Evolutionary conservation across 2,113 vertebrate species (phyloP).

Genomic region (Platysteira castanea): DNA sequence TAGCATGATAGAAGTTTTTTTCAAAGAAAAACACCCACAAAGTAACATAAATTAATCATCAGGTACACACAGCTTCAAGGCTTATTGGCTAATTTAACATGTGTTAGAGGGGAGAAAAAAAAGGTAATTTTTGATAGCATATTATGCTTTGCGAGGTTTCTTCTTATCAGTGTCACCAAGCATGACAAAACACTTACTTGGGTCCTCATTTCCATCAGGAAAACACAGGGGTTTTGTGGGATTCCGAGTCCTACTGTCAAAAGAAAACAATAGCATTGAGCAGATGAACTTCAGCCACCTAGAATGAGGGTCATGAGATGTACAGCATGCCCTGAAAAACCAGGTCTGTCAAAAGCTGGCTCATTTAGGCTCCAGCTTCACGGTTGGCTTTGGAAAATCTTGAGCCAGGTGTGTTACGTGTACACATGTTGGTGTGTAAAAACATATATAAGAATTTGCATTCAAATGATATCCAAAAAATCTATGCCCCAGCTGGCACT

Average conservation of each 20-base stretch:
- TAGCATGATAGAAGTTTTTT: slow-evolving; percentile 28
- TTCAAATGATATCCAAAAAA: background rate
- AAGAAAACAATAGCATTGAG: background rate
- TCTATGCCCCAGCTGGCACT: background rate
- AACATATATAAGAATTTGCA: background rate
- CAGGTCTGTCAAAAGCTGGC: background rate
- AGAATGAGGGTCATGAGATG: background rate
- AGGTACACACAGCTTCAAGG: slow-evolving; percentile 61
- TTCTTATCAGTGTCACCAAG: slow-evolving; percentile 41
- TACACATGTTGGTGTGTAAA: background rate
- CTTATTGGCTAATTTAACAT: slow-evolving; percentile 70
- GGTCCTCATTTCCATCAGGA: slow-evolving; percentile 10
- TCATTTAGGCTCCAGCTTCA: background rate
- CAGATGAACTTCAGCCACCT: background rate
- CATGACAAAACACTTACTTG: slow-evolving; percentile 44
- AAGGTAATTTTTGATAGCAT: slow-evolving; percentile 39
- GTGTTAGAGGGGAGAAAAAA: background rate
- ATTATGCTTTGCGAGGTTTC: background rate
- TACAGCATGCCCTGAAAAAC: background rate
- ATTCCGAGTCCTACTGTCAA: background rate
- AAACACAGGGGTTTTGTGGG: background rate
- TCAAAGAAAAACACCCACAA: background rate
- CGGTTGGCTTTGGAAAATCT: background rate
- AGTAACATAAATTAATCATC: slow-evolving; percentile 72
- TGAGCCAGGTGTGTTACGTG: background rate